Evolutionary conservation across 2,888 invertebrate genomes (phyloP).

Genomic region (Leucophenga montana): DNA sequence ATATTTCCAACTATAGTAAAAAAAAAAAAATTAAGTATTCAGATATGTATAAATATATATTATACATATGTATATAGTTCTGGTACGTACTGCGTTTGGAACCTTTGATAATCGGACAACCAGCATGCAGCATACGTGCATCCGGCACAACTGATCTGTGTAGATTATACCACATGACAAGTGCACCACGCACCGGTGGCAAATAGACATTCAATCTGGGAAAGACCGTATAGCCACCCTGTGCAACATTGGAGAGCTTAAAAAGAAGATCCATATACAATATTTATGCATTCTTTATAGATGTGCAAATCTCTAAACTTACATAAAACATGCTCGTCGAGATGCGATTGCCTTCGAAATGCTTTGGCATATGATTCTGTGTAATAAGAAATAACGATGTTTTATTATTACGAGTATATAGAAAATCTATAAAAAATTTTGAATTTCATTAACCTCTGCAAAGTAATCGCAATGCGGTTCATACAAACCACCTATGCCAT

Average conservation of each 20-base stretch:
- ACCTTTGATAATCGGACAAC: slow-evolving; percentile 95
- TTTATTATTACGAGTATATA: too few relatives aligned
- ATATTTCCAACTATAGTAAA: slow-evolving; percentile 82
- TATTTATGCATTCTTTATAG: too few relatives aligned
- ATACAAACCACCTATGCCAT: slow-evolving; percentile 98
- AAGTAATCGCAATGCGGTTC: slow-evolving; percentile 95
- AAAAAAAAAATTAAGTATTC: not conserved
- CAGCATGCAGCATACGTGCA: slow-evolving; percentile 90
- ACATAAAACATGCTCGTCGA: slow-evolving; percentile 96
- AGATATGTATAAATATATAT: not conserved
- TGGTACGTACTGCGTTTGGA: slow-evolving; percentile 91
- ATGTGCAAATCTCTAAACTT: too few relatives aligned
- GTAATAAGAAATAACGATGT: not conserved
- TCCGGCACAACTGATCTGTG: slow-evolving; percentile 90
- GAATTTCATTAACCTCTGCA: slow-evolving; percentile 73
- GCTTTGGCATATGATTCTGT: not conserved
- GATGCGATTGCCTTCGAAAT: slow-evolving; percentile 79
- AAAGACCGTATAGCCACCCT: slow-evolving; percentile 97
- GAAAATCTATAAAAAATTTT: not conserved
- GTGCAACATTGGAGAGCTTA: slow-evolving; percentile 95
- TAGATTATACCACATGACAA: slow-evolving; percentile 95
- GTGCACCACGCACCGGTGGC: slow-evolving; percentile 90
- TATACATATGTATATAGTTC: too few relatives aligned
- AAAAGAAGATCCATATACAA: not conserved
- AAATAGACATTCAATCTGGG: slow-evolving; percentile 88